These are phyloP conservation scores for Macaria notata DNA, from an alignment of 2,888 invertebrate species.

Conservation along the genomic window DNA sequence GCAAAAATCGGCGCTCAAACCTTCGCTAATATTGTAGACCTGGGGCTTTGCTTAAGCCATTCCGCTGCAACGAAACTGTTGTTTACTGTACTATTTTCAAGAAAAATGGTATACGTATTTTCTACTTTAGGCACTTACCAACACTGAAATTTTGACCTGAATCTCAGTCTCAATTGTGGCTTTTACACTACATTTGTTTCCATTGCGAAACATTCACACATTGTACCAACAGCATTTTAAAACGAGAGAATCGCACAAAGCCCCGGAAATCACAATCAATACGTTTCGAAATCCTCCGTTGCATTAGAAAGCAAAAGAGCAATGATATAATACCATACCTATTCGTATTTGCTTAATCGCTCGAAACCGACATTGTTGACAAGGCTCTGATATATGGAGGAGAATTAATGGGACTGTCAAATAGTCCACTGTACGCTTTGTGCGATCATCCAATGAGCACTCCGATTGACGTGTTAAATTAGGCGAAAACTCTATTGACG, in stretches of 20 bases:
- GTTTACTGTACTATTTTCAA: neutral
- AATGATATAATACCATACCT: slow-evolving; percentile 26
- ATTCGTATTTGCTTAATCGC: slow-evolving; percentile 29
- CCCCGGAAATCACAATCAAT: slow-evolving; percentile 17
- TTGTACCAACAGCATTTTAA: neutral
- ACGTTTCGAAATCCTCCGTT: slow-evolving; percentile 19
- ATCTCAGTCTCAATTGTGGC: too few species aligned
- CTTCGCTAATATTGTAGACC: slow-evolving; percentile 10
- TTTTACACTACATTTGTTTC: too few species aligned
- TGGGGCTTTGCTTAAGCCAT: slow-evolving; percentile 1
- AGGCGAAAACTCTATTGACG: slow-evolving; percentile 31
- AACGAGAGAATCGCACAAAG: slow-evolving; percentile 9
- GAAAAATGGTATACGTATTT: too few species aligned
- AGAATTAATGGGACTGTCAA: slow-evolving; percentile 34
- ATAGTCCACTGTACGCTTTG: slow-evolving; percentile 34
- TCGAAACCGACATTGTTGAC: slow-evolving; percentile 33
- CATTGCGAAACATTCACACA: too few species aligned
- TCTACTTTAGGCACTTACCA: too few species aligned
- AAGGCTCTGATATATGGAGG: slow-evolving; percentile 35
- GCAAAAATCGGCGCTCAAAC: slow-evolving; percentile 22
- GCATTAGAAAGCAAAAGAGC: slow-evolving; percentile 20
- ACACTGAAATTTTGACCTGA: too few species aligned
- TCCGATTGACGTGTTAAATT: slow-evolving; percentile 38
- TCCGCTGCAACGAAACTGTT: slow-evolving; percentile 1
- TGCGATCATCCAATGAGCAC: slow-evolving; percentile 32